Conservation (phyloP, 2,797 vertebrate species). For the Ciconia nigra region DNA sequence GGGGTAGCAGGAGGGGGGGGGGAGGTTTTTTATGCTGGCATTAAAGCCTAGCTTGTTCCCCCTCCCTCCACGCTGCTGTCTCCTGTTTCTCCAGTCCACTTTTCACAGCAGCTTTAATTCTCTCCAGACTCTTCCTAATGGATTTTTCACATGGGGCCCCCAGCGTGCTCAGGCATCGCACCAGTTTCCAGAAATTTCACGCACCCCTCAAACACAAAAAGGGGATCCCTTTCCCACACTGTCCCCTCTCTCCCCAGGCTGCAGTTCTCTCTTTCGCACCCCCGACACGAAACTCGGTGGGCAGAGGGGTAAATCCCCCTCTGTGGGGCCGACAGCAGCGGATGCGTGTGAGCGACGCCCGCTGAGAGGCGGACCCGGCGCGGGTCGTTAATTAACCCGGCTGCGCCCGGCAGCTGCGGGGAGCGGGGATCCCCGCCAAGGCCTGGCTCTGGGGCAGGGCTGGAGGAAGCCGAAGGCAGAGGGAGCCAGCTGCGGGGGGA, state of each 20-base stretch:
- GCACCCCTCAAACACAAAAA: background rate
- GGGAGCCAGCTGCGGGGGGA: background rate
- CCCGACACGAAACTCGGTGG: rapidly evolving
- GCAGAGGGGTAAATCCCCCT: background rate
- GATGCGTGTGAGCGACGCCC: rapidly evolving
- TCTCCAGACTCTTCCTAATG: constrained; percentile 63
- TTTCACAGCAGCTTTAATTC: constrained; percentile 51
- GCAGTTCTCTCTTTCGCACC: background rate
- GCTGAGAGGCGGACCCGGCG: background rate
- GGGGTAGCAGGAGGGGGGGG: background rate
- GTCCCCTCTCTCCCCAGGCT: background rate
- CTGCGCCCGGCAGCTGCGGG: background rate
- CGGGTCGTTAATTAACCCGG: background rate
- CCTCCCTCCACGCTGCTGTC: background rate
- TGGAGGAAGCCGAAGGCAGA: background rate
- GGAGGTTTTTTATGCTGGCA: background rate
- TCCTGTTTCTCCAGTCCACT: constrained; percentile 4
- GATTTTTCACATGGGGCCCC: constrained; percentile 47
- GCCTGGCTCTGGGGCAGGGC: background rate
- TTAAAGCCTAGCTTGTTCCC: constrained; percentile 19
- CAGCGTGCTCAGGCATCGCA: background rate
- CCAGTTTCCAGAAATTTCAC: constrained; percentile 23
- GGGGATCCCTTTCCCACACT: constrained; percentile 30
- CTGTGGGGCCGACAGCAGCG: background rate
- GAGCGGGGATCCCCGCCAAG: background rate